Evolutionary conservation across 2,113 vertebrate genomes (phyloP).

Genomic region (Notothenia rossii): DNA sequence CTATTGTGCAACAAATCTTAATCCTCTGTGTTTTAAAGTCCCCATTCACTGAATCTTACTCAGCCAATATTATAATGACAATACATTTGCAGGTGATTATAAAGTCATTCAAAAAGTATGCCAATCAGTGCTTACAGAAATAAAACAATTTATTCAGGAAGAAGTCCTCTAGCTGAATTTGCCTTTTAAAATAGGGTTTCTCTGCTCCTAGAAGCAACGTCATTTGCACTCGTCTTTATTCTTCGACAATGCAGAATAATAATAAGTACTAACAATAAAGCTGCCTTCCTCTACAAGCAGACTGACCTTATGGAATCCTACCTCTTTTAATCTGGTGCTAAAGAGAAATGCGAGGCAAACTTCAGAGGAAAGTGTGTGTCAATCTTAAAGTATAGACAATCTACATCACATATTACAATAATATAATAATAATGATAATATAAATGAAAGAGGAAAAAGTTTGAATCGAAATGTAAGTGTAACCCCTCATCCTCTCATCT

Average conservation of each 20-base stretch:
- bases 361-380: not conserved
- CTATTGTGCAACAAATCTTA: not conserved
- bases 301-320: not conserved
- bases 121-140: not conserved
- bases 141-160: not conserved
- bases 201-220: not conserved
- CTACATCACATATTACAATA: not conserved
- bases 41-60: not conserved
- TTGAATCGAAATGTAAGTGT: not conserved
- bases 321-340: not conserved
- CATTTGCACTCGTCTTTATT: not conserved
- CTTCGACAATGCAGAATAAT: not conserved
- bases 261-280: not conserved
- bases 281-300: not conserved
- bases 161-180: not conserved
- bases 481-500: not conserved
- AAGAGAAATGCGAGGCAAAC: not conserved
- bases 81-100: conserved; percentile 1
- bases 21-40: not conserved
- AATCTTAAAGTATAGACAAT: not conserved
- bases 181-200: not conserved
- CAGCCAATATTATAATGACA: not conserved
- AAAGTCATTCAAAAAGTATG: not conserved
- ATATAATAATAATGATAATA: not conserved
- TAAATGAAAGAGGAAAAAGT: not conserved